A percentile compares a stretch with the other conserved stretches of the same genome.
These are phyloP conservation scores for Leucania comma DNA, from an alignment of 2,888 invertebrate species.

Conservation along the genomic window DNA sequence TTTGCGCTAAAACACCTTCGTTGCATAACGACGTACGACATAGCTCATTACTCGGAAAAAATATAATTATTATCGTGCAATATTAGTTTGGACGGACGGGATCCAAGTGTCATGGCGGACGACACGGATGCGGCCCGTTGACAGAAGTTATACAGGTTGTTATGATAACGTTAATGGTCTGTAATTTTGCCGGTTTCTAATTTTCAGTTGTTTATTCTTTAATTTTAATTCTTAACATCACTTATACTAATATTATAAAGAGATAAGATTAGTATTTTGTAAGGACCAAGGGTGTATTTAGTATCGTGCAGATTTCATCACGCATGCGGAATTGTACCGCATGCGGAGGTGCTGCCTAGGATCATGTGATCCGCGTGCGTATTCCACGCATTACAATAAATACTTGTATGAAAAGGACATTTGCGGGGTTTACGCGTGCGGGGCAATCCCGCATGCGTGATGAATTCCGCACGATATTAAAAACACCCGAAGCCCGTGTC, in stretches of 20 bases:
- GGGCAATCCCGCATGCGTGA: too few species aligned
- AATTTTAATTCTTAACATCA: not conserved
- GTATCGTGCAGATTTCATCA: too few species aligned
- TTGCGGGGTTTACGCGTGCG: too few species aligned
- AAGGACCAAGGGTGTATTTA: too few species aligned
- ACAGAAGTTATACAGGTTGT: not conserved
- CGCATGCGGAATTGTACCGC: too few species aligned
- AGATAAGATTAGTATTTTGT: too few species aligned
- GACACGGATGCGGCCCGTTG: constrained; percentile 6
- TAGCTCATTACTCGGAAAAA: constrained; percentile 69
- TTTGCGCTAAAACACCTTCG: constrained; percentile 38
- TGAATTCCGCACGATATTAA: too few species aligned
- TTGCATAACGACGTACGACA: constrained; percentile 44
- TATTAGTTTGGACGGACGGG: constrained; percentile 40
- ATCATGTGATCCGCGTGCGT: too few species aligned
- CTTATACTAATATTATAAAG: not conserved
- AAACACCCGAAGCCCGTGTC: too few species aligned
- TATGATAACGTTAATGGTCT: not conserved
- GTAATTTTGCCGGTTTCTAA: not conserved
- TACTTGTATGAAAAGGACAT: too few species aligned
- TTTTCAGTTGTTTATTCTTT: not conserved
- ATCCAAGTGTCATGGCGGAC: constrained; percentile 17
- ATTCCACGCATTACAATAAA: too few species aligned
- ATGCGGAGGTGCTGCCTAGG: too few species aligned
- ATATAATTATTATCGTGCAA: constrained; percentile 68